Evolutionary conservation across 2,113 vertebrate genomes (phyloP).

Genomic region (Patagioenas fasciata): DNA sequence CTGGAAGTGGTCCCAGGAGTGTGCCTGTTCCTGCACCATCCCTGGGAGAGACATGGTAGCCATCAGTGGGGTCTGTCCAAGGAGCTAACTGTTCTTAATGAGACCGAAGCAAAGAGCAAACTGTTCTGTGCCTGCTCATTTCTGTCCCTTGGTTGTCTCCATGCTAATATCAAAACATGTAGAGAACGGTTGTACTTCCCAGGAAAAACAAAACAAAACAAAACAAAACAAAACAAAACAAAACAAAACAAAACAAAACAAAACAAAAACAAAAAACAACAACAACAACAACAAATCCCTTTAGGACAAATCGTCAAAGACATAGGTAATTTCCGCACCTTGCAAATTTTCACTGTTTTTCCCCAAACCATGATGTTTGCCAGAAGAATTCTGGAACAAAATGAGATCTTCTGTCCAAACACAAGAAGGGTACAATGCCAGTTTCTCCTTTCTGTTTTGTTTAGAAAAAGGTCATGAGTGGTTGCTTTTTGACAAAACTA

Average conservation of each 20-base stretch:
- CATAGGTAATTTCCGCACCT: neutral
- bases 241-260: too few species aligned
- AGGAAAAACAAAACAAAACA: neutral
- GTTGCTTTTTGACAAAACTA: neutral
- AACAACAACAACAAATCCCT: neutral
- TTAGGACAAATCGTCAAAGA: neutral
- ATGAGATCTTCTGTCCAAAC: neutral
- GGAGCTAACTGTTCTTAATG: neutral
- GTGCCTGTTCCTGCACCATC: neutral
- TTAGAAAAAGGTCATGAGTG: neutral
- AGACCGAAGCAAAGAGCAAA: neutral
- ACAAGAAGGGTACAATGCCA: neutral
- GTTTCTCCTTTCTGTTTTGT: neutral
- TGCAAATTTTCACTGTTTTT: conserved; percentile 23
- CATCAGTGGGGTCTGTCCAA: neutral
- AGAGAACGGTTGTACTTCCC: neutral
- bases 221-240: neutral
- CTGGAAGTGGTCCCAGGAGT: neutral
- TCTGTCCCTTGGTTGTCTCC: neutral
- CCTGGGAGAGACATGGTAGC: neutral
- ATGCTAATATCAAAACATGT: neutral
- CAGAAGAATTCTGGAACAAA: neutral
- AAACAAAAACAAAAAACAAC: neutral
- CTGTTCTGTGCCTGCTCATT: neutral
- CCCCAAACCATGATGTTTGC: neutral